These are phyloP conservation scores for Naso thynnoides DNA, from an alignment of 2,797 vertebrate genomes.

Conservation along the genomic window DNA sequence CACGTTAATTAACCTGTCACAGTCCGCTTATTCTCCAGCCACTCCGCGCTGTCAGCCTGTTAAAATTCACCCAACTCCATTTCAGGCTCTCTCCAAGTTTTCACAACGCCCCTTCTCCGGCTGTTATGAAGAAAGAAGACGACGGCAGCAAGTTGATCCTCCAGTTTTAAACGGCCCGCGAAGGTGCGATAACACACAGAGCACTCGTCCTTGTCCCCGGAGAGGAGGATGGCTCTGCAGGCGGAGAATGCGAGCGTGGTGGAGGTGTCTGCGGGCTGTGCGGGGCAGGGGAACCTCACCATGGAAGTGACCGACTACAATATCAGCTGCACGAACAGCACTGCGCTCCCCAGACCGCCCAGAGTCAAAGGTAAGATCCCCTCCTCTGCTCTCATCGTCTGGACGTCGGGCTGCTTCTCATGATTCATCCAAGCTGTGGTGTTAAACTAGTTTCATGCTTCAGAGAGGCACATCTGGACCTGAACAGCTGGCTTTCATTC, in stretches of 20 bases:
- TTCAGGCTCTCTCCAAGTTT: conserved; percentile 16
- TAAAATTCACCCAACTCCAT: not conserved
- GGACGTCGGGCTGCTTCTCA: not conserved
- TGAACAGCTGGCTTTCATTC: not conserved
- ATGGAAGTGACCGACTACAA: conserved; percentile 52
- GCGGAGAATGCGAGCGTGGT: conserved; percentile 53
- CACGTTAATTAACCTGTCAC: not conserved
- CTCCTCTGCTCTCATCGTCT: not conserved
- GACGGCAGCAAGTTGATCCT: conserved; percentile 31
- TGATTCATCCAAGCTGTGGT: conserved; percentile 13
- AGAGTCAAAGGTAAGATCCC: conserved; percentile 56
- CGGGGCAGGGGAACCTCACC: conserved; percentile 68
- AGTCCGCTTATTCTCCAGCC: not conserved
- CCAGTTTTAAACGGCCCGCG: not conserved
- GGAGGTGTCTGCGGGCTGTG: conserved; percentile 39
- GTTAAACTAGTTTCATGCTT: not conserved
- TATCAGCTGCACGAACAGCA: conserved; percentile 53
- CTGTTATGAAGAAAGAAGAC: conserved; percentile 46
- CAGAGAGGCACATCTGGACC: conserved; percentile 19
- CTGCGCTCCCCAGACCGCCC: conserved; percentile 29
- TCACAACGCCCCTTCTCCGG: not conserved
- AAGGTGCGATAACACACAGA: not conserved
- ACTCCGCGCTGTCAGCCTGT: not conserved
- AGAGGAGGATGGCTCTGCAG: conserved; percentile 60
- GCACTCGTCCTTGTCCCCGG: not conserved